phyloP scores from a whole-genome alignment of 2,113 vertebrate genomes.

The Melanocharis versteri region DNA sequence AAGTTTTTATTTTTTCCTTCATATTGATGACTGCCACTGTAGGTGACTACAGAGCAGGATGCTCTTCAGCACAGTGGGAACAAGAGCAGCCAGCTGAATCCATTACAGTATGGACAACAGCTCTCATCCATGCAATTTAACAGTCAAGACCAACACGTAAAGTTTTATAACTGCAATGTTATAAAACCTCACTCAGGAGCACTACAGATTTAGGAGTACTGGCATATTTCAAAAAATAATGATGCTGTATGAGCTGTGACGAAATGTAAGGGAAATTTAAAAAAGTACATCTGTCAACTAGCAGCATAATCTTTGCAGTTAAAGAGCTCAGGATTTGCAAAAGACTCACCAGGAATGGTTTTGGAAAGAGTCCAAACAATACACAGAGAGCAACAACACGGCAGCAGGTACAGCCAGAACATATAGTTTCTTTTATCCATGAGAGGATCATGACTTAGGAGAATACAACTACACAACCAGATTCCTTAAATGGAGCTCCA shows the following conservation, averaged over 20 bases:
- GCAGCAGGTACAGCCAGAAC: neutral
- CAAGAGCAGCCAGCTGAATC: neutral
- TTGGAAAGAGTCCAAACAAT: neutral
- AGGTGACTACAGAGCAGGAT: neutral
- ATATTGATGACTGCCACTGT: neutral
- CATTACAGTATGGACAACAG: neutral
- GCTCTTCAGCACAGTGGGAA: neutral
- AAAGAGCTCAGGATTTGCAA: neutral
- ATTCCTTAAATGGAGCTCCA: neutral
- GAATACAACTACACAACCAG: neutral
- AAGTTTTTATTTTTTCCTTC: neutral
- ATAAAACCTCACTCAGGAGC: neutral
- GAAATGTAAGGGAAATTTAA: neutral
- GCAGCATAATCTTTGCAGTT: neutral
- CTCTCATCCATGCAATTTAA: neutral
- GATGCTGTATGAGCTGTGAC: neutral
- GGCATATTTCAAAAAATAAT: neutral
- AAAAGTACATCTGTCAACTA: neutral
- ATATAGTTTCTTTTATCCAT: neutral
- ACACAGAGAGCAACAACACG: neutral
- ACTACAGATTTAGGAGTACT: neutral
- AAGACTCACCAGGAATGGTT: neutral
- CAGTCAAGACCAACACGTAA: neutral
- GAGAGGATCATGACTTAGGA: neutral
- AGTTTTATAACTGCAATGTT: neutral